Evolutionary conservation across 2,888 invertebrate species (phyloP), one percentile per base, ranked within the genome.

Genomic region (Drosophila suboccidentalis): DNA sequence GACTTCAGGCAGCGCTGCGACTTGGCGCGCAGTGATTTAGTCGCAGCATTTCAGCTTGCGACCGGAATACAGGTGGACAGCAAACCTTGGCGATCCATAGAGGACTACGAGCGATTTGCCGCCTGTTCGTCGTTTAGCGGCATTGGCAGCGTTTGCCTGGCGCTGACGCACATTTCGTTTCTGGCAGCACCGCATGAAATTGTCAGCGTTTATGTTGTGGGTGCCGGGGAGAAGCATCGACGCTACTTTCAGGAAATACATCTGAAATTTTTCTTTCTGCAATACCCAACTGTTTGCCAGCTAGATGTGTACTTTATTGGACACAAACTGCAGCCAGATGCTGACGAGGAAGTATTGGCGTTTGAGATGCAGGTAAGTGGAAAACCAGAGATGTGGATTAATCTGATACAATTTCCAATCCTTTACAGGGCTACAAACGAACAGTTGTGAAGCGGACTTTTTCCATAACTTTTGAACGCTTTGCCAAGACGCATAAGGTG

Each of bases 281-380:
- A 89, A 71, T 82, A 85, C 55, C 81, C 82, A 10, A 54, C 71
- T 15, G 43, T 91, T 6, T 58, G n/a, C 2, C 66, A 73, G 9
- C 39, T 92, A 38, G 77, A 80, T 17, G 34, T 91, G 6, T 60
- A 75, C 44, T 90, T 92, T 19, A 89, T 92, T 68, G 91, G 92
- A 0, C 44, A 49, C 6, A 15, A 46, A 5, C 32, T 73, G 9
- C n/a, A 39, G 1, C 84, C 87, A 0, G 80, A 4, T 5, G 13
- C 87, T 36, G 34, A 62, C 5, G 43, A 19, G 0, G 19, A 58
- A 4, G 13, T 11, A 4, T 9, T 49, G 2, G 49, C 4, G 8
- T 41, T 65, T 50, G 32, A 57, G 10, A 22, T 71, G 3, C n/a
- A 61, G 49, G 80, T 79, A 10, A 41, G 44, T 10, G 15, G 13